A percentile compares a stretch with the other conserved stretches of the same genome.
phyloP scores from a whole-genome alignment of 1,140 invertebrate genomes.

The Ladona fulva region DNA sequence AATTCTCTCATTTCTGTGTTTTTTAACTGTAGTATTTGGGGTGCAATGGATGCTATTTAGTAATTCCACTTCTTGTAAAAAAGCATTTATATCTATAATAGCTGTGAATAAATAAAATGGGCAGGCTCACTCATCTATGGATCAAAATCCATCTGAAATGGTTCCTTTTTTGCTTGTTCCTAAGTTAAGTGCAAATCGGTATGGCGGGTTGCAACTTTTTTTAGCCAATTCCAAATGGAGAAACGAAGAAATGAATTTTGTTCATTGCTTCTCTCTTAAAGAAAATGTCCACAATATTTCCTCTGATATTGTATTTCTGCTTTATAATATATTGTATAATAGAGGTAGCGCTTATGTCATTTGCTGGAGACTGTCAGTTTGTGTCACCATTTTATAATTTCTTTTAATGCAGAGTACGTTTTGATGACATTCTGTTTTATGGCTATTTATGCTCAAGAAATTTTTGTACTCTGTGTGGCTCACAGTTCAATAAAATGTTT shows the following conservation, averaged over 20 bases:
- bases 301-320: not conserved
- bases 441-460: not conserved
- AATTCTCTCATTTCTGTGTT: too few species aligned
- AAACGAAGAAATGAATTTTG: not conserved
- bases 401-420: not conserved
- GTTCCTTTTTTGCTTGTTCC: conserved; percentile 2
- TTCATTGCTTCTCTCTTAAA: not conserved
- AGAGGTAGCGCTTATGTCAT: not conserved
- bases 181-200: conserved; percentile 3
- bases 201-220: not conserved
- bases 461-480: not conserved
- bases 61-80: too few species aligned
- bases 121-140: too few species aligned
- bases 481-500: not conserved
- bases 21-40: too few species aligned
- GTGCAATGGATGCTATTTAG: too few species aligned
- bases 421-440: not conserved
- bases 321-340: not conserved
- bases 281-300: not conserved
- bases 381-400: not conserved
- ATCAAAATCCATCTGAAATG: not conserved
- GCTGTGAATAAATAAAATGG: too few species aligned
- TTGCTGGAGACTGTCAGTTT: not conserved
- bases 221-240: not conserved
- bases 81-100: too few species aligned